Conservation (phyloP, 2,113 vertebrate species). For the Axis porcinus region DNA sequence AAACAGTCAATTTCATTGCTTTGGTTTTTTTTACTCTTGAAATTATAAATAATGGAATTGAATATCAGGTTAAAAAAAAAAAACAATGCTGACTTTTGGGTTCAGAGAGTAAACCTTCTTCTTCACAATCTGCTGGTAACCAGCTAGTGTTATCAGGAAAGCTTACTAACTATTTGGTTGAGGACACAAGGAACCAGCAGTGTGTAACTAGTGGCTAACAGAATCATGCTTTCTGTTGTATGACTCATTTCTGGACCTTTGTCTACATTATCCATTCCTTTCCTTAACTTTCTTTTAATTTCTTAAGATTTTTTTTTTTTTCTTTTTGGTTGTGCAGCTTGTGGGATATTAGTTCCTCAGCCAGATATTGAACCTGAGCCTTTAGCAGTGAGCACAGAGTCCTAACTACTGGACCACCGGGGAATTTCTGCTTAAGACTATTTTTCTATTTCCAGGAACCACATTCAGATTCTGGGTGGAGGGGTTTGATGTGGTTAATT, state of each 20-base stretch:
- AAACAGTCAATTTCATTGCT: neutral
- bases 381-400: neutral
- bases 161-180: neutral
- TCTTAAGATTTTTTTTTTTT: neutral
- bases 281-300: neutral
- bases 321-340: neutral
- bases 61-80: neutral
- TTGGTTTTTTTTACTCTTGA: neutral
- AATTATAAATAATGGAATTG: neutral
- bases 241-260: neutral
- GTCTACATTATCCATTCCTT: neutral
- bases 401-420: neutral
- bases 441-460: neutral
- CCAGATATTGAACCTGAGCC: neutral
- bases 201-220: neutral
- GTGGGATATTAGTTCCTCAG: neutral
- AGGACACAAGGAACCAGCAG: neutral
- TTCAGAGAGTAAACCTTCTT: neutral
- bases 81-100: neutral
- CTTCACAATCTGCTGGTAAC: neutral
- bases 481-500: neutral
- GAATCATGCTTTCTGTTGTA: neutral
- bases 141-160: neutral
- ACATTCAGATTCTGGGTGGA: neutral
- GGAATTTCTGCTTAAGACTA: neutral